Conservation (phyloP, 2,888 invertebrate genomes). For the Drosophila falleni region DNA sequence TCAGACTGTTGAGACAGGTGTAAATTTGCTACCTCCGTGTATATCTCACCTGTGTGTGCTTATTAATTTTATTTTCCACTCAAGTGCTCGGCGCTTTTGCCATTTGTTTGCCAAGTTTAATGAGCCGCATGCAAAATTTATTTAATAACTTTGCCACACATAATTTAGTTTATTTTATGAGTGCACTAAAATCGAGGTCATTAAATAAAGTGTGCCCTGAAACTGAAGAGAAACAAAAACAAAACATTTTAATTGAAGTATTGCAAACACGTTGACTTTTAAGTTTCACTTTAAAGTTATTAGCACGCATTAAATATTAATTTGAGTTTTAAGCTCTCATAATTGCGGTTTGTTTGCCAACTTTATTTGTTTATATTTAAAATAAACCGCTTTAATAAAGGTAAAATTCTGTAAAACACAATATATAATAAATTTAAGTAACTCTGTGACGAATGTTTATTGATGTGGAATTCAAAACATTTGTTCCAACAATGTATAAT, state of each 20-base stretch:
- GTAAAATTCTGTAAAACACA: background rate
- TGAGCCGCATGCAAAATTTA: conserved; percentile 75
- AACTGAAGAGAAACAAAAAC: background rate
- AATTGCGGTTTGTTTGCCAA: background rate
- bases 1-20: conserved; percentile 33
- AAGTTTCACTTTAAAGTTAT: conserved; percentile 3
- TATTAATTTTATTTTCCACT: conserved; percentile 63
- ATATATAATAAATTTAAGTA: background rate
- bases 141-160: conserved; percentile 66
- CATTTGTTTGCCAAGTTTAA: conserved; percentile 54
- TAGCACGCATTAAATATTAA: conserved; percentile 1
- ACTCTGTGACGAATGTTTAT: background rate
- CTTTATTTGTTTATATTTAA: background rate
- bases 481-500: background rate
- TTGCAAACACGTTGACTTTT: background rate
- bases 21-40: conserved; percentile 32
- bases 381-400: background rate
- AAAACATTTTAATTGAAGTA: conserved; percentile 1
- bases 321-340: background rate
- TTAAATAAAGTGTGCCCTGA: conserved; percentile 17
- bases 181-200: conserved; percentile 47
- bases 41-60: conserved; percentile 8
- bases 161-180: conserved; percentile 56
- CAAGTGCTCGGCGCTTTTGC: conserved; percentile 34
- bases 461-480: background rate